Percentiles rank a stretch among this genome's conserved stretches.
phyloP scores from a whole-genome alignment of 2,797 vertebrate species.

The Meda fulgida region DNA sequence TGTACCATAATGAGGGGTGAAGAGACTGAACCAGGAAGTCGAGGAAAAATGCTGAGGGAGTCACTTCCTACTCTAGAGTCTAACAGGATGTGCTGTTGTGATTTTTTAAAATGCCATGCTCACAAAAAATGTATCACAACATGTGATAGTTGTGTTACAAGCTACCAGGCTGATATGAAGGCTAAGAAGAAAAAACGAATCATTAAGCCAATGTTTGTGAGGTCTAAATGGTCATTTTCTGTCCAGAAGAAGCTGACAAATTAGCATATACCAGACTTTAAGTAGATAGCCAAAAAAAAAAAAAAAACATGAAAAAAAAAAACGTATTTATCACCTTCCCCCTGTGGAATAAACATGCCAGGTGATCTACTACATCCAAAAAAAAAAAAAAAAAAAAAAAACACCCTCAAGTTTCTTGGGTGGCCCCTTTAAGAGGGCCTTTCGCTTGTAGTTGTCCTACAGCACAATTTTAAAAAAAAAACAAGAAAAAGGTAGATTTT shows the following conservation, averaged over 20 bases:
- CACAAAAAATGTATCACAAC: neutral
- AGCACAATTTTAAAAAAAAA: neutral
- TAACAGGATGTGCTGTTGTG: neutral
- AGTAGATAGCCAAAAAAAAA: neutral
- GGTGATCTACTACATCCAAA: neutral
- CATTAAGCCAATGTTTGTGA: neutral
- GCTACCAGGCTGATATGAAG: neutral
- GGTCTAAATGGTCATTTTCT: neutral
- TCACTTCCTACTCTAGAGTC: constrained; percentile 1
- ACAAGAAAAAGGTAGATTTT: too few relatives aligned
- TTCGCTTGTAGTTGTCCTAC: neutral
- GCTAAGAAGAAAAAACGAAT: neutral
- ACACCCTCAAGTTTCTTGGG: neutral
- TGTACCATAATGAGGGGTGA: constrained; percentile 29
- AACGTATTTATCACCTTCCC: neutral
- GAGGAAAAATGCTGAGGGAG: neutral
- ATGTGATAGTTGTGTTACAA: neutral
- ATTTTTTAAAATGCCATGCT: constrained; percentile 2
- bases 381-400: neutral
- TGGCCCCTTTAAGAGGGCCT: neutral
- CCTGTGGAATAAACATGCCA: neutral
- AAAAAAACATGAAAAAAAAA: too few relatives aligned
- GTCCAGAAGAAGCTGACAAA: neutral
- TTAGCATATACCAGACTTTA: neutral
- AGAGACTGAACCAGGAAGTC: constrained; percentile 28